Conservation (phyloP, 2,797 vertebrate genomes). For the Scolopax bukidnonensis region DNA sequence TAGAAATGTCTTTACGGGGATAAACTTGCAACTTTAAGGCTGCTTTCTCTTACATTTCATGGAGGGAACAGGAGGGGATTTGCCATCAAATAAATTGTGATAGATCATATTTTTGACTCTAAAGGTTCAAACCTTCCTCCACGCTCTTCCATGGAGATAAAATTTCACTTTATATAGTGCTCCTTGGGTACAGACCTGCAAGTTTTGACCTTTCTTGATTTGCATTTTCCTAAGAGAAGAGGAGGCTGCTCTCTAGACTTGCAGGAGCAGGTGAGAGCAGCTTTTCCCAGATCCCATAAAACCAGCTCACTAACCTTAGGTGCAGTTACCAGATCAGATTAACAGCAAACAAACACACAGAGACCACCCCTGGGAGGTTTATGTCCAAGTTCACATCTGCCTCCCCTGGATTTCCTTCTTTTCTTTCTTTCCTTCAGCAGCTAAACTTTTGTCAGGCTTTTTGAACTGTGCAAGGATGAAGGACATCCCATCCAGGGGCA, state of each 20-base stretch:
- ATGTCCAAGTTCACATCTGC: neutral
- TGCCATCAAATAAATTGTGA: neutral
- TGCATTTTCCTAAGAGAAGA: neutral
- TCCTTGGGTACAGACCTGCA: neutral
- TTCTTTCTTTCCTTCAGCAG: neutral
- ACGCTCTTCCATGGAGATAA: neutral
- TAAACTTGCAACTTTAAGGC: neutral
- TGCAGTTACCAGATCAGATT: neutral
- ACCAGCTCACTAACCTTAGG: neutral
- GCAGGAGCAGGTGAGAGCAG: neutral
- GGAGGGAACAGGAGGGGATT: neutral
- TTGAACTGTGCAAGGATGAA: accelerated
- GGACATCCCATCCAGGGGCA: neutral
- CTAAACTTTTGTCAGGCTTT: neutral
- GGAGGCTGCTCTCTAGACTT: neutral
- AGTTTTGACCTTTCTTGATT: neutral
- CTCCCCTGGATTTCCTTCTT: neutral
- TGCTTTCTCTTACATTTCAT: neutral
- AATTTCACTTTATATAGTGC: neutral
- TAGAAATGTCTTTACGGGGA: neutral
- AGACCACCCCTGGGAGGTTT: neutral
- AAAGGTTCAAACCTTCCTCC: neutral
- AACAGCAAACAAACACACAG: neutral
- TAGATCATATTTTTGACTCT: neutral
- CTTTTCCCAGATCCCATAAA: accelerated